Evolutionary conservation across 2,888 invertebrate genomes (phyloP).

Genomic region (Thymelicus lineola): DNA sequence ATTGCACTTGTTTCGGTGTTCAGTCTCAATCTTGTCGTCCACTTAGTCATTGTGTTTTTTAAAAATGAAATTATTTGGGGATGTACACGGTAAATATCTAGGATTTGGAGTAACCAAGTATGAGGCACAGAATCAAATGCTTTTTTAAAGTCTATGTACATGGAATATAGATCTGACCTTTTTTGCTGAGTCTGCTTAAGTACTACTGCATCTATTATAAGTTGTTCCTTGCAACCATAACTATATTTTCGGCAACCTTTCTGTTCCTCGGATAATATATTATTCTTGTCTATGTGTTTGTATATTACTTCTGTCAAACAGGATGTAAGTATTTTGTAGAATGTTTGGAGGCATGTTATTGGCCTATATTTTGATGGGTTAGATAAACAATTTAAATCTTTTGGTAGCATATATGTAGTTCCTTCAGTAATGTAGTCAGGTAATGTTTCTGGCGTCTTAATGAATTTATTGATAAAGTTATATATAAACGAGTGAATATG

Average conservation of each 20-base stretch:
- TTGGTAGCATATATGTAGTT: background rate
- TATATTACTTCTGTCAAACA: conserved; percentile 12
- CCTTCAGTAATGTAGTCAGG: background rate
- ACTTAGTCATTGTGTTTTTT: background rate
- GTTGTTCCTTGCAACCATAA: conserved; percentile 21
- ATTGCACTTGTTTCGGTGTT: background rate
- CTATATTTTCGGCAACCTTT: conserved; percentile 13
- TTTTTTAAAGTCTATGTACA: conserved; percentile 9
- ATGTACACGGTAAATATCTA: background rate
- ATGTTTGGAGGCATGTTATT: conserved; percentile 20
- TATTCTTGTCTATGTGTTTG: background rate
- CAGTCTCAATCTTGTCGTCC: background rate
- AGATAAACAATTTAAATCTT: background rate
- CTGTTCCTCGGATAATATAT: background rate
- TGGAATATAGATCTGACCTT: background rate
- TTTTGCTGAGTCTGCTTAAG: background rate
- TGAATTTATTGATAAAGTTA: background rate
- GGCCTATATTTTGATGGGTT: conserved; percentile 31
- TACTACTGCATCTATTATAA: conserved; percentile 15
- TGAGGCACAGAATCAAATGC: background rate
- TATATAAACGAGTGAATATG: background rate
- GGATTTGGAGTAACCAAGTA: background rate
- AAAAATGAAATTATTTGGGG: background rate
- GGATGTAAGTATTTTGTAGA: conserved; percentile 30
- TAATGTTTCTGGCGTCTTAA: background rate